A percentile compares a stretch with the other conserved stretches of the same genome.
phyloP scores from a whole-genome alignment of 2,888 invertebrate genomes.

The Tenthredo mesomela region DNA sequence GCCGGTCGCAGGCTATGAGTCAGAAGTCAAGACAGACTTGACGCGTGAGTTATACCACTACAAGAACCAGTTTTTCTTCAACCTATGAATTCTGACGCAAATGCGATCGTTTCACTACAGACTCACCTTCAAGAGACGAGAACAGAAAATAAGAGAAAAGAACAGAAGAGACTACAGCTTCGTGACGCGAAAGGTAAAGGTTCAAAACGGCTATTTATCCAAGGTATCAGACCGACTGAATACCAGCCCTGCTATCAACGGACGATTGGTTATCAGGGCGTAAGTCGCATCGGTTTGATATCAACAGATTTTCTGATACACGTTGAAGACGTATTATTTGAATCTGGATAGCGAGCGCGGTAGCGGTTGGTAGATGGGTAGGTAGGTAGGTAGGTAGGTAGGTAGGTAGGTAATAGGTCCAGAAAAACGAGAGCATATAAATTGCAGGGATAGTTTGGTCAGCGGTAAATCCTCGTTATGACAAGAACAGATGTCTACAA shows the following conservation, averaged over 20 bases:
- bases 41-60: slow-evolving; percentile 36
- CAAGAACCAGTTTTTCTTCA: slow-evolving; percentile 43
- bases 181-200: background rate
- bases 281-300: background rate
- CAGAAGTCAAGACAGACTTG: slow-evolving; percentile 37
- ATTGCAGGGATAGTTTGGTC: slow-evolving; percentile 43
- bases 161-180: background rate
- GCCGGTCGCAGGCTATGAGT: slow-evolving; percentile 37
- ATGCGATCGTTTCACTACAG: slow-evolving; percentile 20
- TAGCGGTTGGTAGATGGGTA: background rate
- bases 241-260: background rate
- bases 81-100: slow-evolving; percentile 48
- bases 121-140: background rate
- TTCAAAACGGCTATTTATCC: background rate
- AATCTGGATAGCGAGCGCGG: background rate
- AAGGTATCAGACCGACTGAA: background rate
- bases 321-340: background rate
- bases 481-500: slow-evolving; percentile 77
- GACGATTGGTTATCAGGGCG: background rate
- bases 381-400: slow-evolving; percentile 35
- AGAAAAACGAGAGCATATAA: slow-evolving; percentile 42
- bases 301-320: slow-evolving; percentile 8
- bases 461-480: slow-evolving; percentile 73
- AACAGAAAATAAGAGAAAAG: background rate
- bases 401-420: slow-evolving; percentile 34